Evolutionary conservation across 1,140 invertebrate genomes (phyloP).

Genomic region (Chironomus tepperi): DNA sequence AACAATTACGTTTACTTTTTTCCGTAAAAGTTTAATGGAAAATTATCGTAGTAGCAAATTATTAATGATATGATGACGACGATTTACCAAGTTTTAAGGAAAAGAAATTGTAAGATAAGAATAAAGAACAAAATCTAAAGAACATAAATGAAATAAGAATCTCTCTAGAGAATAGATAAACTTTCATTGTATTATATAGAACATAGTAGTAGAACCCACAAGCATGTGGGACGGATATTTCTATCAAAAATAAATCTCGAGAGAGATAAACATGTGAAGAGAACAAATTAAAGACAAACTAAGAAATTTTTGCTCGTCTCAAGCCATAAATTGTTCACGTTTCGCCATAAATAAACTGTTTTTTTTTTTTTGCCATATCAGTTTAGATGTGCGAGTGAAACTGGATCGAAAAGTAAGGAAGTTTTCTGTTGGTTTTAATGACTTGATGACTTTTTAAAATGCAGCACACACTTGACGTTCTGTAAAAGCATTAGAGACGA

Average conservation of each 20-base stretch:
- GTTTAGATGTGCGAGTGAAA: background rate
- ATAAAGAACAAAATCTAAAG: background rate
- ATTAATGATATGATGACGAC: constrained; percentile 8
- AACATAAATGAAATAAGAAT: background rate
- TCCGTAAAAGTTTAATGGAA: background rate
- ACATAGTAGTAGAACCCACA: background rate
- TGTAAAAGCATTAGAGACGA: too few species aligned
- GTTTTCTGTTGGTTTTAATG: background rate
- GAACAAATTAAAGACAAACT: too few species aligned
- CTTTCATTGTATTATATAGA: constrained; percentile 7
- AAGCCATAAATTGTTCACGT: constrained; percentile 1
- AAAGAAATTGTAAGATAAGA: too few species aligned
- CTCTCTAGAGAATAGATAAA: background rate
- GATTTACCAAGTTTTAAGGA: background rate
- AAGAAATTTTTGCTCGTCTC: too few species aligned
- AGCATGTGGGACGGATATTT: background rate
- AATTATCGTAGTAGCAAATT: background rate
- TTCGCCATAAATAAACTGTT: background rate
- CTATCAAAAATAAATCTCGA: background rate
- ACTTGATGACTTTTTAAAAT: background rate
- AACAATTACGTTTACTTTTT: background rate
- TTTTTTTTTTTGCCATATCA: constrained; percentile 3
- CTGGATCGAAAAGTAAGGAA: background rate
- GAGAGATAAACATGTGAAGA: too few species aligned
- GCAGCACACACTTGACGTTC: background rate